These are phyloP conservation scores for Ameiurus melas DNA, from an alignment of 2,113 vertebrate species.

Conservation along the genomic window DNA sequence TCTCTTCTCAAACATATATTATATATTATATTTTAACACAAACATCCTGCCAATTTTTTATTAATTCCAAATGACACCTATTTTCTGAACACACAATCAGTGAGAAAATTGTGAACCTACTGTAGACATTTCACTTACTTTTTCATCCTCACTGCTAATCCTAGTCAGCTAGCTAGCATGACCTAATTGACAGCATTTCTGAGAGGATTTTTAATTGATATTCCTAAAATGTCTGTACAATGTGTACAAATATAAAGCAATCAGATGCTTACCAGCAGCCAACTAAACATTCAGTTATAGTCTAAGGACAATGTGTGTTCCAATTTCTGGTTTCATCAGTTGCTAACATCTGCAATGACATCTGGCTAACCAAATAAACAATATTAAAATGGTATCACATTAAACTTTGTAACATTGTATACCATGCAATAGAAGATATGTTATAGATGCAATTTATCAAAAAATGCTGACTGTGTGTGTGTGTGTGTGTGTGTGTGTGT, in stretches of 20 bases:
- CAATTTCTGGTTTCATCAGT: neutral
- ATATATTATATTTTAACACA: neutral
- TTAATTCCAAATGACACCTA: conserved; percentile 4
- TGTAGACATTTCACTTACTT: neutral
- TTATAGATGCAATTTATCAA: neutral
- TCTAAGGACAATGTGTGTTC: neutral
- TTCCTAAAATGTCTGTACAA: neutral
- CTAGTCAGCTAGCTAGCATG: neutral
- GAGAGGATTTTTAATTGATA: neutral
- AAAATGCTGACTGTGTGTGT: neutral
- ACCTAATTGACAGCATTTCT: neutral
- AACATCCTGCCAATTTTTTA: neutral
- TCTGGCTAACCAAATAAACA: neutral
- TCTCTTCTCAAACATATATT: neutral
- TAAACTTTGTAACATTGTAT: neutral
- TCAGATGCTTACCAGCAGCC: neutral
- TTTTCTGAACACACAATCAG: neutral
- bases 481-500: too few species aligned
- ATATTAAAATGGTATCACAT: neutral
- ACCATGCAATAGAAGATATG: neutral
- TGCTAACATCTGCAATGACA: neutral
- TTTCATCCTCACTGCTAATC: neutral
- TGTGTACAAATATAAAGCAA: neutral
- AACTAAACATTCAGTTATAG: neutral
- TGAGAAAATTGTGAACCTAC: neutral